Evolutionary conservation across 2,113 vertebrate species (phyloP).

Genomic region (Periophthalmus modestus): DNA sequence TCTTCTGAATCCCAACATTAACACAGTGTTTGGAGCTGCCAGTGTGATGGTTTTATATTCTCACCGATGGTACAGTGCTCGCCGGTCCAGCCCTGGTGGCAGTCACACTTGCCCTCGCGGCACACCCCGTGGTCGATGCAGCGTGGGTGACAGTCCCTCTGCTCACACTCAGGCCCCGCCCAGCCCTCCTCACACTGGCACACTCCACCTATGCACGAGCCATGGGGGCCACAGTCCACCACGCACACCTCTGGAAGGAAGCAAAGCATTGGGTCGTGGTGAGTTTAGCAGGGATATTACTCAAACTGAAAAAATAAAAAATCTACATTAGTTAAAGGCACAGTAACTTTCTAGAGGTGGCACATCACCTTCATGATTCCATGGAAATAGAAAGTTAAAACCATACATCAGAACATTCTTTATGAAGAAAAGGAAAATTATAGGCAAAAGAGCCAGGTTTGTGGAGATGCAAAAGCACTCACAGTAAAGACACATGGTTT

Average conservation of each 20-base stretch:
- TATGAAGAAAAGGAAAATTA: too few relatives aligned
- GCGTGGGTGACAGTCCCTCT: constrained; percentile 93
- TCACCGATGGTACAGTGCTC: constrained; percentile 98
- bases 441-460: too few relatives aligned
- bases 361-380: too few relatives aligned
- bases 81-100: constrained; percentile 97
- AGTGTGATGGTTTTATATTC: constrained; percentile 32
- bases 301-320: too few relatives aligned
- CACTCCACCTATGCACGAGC: constrained; percentile 87
- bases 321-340: too few relatives aligned
- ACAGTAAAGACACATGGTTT: too few relatives aligned
- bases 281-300: neutral
- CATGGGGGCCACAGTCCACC: constrained; percentile 88
- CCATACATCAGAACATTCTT: too few relatives aligned
- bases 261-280: neutral
- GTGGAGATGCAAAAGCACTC: too few relatives aligned
- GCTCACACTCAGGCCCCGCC: constrained; percentile 87
- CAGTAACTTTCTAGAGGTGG: too few relatives aligned
- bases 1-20: neutral
- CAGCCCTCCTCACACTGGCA: constrained; percentile 97
- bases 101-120: constrained; percentile 94
- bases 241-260: constrained; percentile 84
- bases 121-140: constrained; percentile 95
- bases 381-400: too few relatives aligned
- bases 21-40: constrained; percentile 20